phyloP scores from a whole-genome alignment of 1,140 invertebrate species.

The Bombus sylvicola region DNA sequence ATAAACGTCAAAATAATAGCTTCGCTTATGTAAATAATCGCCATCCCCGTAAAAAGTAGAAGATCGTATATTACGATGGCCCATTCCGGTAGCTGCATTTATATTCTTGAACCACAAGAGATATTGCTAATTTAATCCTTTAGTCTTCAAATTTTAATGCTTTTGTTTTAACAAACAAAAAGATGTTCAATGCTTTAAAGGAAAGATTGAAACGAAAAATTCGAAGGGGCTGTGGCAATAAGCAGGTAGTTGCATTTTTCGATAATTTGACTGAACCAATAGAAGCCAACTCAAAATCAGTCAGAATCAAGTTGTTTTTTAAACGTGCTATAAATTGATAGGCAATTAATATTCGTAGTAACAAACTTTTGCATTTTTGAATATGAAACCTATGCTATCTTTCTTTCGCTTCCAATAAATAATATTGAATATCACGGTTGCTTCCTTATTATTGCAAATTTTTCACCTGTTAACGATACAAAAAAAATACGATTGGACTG shows the following conservation, averaged over 20 bases:
- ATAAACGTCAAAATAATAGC: constrained; percentile 80
- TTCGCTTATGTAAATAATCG: constrained; percentile 74
- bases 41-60: constrained; percentile 69
- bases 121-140: not conserved
- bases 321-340: not conserved
- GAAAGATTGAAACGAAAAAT: not conserved
- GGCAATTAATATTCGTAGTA: not conserved
- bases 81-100: constrained; percentile 65
- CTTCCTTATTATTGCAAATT: not conserved
- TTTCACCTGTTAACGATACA: not conserved
- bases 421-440: not conserved
- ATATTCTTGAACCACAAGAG: constrained; percentile 20
- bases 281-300: not conserved
- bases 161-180: not conserved
- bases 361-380: not conserved
- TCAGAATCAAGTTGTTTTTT: not conserved
- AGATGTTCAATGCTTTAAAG: not conserved
- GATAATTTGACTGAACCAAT: no score
- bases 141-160: not conserved
- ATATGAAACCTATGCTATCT: no score
- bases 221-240: no score
- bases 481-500: not conserved
- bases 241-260: no score
- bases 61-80: constrained; percentile 67
- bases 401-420: not conserved